Base-by-base conservation (phyloP, 2,888 invertebrate species). In the Ditylenchus weischeri region DNA sequence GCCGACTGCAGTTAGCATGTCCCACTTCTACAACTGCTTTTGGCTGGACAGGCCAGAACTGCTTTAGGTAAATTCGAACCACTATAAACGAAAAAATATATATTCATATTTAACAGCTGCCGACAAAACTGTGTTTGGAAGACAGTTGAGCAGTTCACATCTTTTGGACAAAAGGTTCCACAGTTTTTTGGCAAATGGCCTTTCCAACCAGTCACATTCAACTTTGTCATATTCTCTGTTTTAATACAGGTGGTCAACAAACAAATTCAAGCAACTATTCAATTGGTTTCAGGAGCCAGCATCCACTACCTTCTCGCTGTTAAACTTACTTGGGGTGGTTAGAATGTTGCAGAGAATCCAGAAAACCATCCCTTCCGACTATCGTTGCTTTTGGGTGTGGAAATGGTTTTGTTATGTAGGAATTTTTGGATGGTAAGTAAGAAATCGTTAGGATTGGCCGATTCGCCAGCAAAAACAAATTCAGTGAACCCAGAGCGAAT, bases 111-210 rank as follows among this genome's bases (percentile, higher is more conserved):
- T 50, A 58, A 47, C 62, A 75, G 76, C 66, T 79, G 79, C 66
- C 72, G 77, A 19, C 74, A 80, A 36, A 67, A 72, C 7, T 79
- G 79, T 59, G 76, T 79, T 69, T 78, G 78, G 76, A 57, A 68
- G 49, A 76, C 79, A 0, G 73, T 77, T 18, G 73, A 69, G 13
- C 19, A 60, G 18, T 80, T 78, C 50, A 63, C 69, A 57, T 61
- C 57, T 62, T 29, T 66, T 35, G 64, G 65, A 54, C 71, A 69
- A 43, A 54, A 38, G 8, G 64, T 72, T 15, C 78, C 79, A 11
- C 78, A 79, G 54, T 79, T 79, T 57, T 77, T 73, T 59, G 79
- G 79, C 38, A 79, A 79, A 75, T 79, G 79, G 79, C 78, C 79
- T 6, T 79, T 79, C 58, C 10, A 54, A 0, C 72, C 79, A 10